A percentile compares a stretch with the other conserved stretches of the same genome.
These are phyloP conservation scores for Ophonus ardosiacus DNA, from an alignment of 2,888 invertebrate genomes.

Conservation along the genomic window DNA sequence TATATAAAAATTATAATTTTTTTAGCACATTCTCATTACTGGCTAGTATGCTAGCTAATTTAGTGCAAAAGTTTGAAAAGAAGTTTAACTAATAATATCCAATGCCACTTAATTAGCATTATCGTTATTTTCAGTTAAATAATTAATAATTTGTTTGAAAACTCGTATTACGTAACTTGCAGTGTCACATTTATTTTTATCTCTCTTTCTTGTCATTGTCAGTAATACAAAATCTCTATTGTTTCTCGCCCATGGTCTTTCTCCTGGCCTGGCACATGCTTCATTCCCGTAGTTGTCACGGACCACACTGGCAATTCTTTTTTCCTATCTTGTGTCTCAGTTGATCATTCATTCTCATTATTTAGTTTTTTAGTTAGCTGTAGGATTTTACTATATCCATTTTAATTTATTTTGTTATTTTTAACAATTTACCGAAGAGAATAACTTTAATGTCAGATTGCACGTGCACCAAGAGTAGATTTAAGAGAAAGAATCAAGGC, in stretches of 20 bases:
- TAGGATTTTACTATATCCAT: not conserved
- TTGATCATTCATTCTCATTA: not conserved
- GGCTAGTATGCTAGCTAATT: no score
- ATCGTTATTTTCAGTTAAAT: no score
- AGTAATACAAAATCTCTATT: conserved; percentile 4
- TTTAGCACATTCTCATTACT: no score
- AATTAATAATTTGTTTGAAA: no score
- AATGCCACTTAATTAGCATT: no score
- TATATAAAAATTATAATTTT: no score
- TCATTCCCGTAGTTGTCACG: no score
- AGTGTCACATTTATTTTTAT: not conserved
- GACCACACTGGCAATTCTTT: no score
- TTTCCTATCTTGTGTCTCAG: not conserved
- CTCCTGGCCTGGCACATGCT: not conserved
- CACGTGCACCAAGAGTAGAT: not conserved
- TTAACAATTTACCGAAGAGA: not conserved
- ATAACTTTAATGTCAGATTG: no score
- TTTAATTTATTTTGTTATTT: not conserved
- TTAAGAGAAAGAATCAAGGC: not conserved
- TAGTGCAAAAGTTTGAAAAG: no score
- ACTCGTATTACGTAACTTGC: no score
- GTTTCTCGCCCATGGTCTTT: not conserved
- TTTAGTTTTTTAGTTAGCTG: not conserved
- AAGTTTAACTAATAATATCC: no score
- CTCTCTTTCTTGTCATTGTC: conserved; percentile 1